These are phyloP conservation scores for Zaprionus kolodkinae DNA, from an alignment of 1,140 invertebrate genomes.

Conservation along the genomic window DNA sequence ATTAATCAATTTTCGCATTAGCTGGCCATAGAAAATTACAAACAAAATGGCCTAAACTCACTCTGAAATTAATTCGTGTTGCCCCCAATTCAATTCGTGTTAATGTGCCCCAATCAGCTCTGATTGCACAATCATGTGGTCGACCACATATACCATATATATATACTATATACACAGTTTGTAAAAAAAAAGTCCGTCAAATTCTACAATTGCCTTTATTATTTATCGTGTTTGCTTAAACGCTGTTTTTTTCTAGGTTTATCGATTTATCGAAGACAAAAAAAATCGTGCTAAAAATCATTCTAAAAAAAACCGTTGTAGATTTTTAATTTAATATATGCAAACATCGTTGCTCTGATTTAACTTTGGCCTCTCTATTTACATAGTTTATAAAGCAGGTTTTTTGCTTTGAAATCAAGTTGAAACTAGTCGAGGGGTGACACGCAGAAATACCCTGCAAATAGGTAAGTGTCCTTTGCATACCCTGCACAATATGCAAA, in stretches of 20 bases:
- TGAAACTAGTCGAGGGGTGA: background rate
- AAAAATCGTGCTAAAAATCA: background rate
- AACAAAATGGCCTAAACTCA: constrained; percentile 7
- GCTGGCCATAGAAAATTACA: constrained; percentile 14
- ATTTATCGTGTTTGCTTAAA: background rate
- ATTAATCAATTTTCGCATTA: constrained; percentile 46
- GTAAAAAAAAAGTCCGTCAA: background rate
- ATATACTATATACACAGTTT: no score
- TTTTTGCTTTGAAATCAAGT: background rate
- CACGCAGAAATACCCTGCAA: background rate
- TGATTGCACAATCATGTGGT: constrained; percentile 58
- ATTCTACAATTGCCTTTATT: background rate
- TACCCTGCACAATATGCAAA: background rate
- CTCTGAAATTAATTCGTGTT: constrained; percentile 28
- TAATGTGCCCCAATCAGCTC: constrained; percentile 43
- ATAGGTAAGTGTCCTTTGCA: background rate
- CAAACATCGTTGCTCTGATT: background rate
- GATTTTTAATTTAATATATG: constrained; percentile 5
- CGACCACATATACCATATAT: constrained; percentile 23
- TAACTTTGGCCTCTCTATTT: background rate
- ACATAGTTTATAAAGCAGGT: background rate
- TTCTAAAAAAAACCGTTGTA: background rate
- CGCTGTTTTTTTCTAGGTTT: background rate
- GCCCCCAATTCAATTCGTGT: constrained; percentile 42
- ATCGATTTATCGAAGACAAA: background rate